Evolutionary conservation across 1,140 invertebrate genomes (phyloP).

Genomic region (Bombus difficillimus): DNA sequence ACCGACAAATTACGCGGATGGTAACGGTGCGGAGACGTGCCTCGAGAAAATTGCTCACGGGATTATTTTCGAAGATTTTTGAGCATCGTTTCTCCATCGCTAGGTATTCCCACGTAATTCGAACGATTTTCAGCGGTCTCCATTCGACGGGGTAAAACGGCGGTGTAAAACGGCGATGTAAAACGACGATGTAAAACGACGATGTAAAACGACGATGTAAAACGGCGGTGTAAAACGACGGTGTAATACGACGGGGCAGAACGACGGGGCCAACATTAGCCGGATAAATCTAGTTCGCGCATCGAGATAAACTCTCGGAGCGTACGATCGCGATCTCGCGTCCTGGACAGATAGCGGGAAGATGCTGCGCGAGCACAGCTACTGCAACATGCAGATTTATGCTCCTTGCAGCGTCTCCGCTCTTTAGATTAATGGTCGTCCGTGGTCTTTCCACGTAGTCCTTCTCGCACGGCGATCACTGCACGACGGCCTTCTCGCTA

Average conservation of each 20-base stretch:
- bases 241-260: neutral
- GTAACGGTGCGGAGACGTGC: conserved; percentile 12
- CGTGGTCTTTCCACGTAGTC: conserved; percentile 1
- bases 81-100: neutral
- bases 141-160: too few species aligned
- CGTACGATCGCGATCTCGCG: conserved; percentile 61
- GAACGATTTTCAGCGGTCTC: neutral
- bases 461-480: neutral
- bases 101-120: neutral
- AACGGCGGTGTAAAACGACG: too few species aligned
- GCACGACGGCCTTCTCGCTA: neutral
- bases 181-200: too few species aligned
- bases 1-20: neutral
- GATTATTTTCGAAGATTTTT: conserved; percentile 18
- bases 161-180: too few species aligned
- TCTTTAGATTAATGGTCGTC: conserved; percentile 64
- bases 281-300: neutral
- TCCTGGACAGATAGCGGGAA: conserved; percentile 15
- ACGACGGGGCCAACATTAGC: neutral
- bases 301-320: conserved; percentile 66
- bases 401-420: conserved; percentile 59
- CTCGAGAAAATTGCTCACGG: conserved; percentile 8
- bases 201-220: too few species aligned
- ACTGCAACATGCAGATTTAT: conserved; percentile 74
- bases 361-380: conserved; percentile 33